Evolutionary conservation across 2,113 vertebrate species (phyloP), one percentile per base, ranked within the genome.

Genomic region (Petroica traversi): DNA sequence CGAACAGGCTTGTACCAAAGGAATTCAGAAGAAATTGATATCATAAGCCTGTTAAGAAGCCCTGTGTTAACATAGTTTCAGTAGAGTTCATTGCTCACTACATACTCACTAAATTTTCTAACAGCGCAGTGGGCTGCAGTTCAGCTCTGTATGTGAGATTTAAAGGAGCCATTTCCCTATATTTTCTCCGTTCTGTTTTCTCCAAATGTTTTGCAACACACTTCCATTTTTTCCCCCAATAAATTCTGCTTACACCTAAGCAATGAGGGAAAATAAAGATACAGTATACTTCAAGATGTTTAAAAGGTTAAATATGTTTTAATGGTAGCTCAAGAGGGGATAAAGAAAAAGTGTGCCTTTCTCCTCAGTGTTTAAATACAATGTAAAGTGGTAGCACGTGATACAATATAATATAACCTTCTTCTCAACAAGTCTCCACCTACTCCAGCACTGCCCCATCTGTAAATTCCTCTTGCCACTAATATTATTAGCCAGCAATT

Each of bases 401-500:
- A 69, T 88, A 69, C 13, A 79, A 66, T 57, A 76, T 54, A 34
- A 64, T 93, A 43, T 25, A 82, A 62, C 77, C 64, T 91, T 91
- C 59, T 88, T 74, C 77, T 91, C 41, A 81, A 28, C 43, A 68
- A 2, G 1, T 58, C 58, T 93, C 74, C 91, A 62, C 85, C 89
- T 92, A 87, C 69, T 89, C 41, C 77, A 95, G 54, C 38, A 36
- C 40, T 85, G 68, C 24, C 33, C 41, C 67, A n/a, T 76, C 66
- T 88, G 77, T 77, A 82, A 95, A 78, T 75, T 72, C 77, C 66
- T 88, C 62, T 91, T 85, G 51, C 71, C 49, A 80, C 62, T 89
- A 73, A 28, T 88, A 85, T 41, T 88, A 62, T 54, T 76, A 91
- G 52, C 87, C 61, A 33, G 66, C 81, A 82, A 96, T 93, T 95